These are phyloP conservation scores for Ictalurus furcatus DNA, from an alignment of 2,113 vertebrate species.

Conservation along the genomic window DNA sequence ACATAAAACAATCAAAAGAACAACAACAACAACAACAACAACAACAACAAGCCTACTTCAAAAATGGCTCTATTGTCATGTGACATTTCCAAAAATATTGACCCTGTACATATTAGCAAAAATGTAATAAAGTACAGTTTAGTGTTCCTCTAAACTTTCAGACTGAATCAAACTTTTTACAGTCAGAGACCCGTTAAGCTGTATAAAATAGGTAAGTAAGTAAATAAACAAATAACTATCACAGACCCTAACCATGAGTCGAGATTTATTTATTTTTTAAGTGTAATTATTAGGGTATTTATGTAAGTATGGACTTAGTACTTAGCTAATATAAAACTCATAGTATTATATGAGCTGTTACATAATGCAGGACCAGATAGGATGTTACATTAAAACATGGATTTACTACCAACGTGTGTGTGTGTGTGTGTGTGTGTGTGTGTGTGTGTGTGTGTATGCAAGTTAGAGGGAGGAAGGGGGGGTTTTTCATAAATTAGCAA, in stretches of 20 bases:
- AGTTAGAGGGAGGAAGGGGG: background rate
- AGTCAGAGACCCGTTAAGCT: background rate
- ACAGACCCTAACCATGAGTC: background rate
- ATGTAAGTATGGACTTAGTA: too few relatives aligned
- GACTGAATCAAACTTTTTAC: background rate
- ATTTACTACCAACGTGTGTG: background rate
- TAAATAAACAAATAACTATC: background rate
- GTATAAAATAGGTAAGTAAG: background rate
- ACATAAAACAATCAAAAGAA: too few relatives aligned
- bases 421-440: conserved; percentile 15
- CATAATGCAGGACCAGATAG: too few relatives aligned
- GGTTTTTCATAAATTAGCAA: background rate
- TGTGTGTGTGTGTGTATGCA: background rate
- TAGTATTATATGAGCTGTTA: too few relatives aligned
- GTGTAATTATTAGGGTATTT: too few relatives aligned
- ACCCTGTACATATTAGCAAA: background rate
- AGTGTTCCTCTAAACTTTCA: background rate
- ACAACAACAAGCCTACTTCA: background rate
- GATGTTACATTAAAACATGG: too few relatives aligned
- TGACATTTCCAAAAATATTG: too few relatives aligned
- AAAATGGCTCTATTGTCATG: background rate
- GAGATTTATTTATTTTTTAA: background rate
- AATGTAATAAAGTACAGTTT: background rate
- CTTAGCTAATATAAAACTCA: too few relatives aligned
- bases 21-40: too few relatives aligned